Evolutionary conservation across 1,140 invertebrate species (phyloP).

Genomic region (Sycophaga agraensis): DNA sequence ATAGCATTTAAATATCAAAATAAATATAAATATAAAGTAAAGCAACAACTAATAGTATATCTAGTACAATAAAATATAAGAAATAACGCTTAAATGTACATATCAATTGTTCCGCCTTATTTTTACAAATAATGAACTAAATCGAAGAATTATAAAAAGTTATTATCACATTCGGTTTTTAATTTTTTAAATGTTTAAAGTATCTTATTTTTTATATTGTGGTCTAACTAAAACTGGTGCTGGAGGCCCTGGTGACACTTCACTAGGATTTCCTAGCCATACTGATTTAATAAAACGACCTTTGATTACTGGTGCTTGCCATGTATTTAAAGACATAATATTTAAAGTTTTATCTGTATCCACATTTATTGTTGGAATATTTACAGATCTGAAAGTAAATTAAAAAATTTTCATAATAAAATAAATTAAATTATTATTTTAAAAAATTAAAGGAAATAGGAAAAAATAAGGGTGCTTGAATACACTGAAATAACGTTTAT

Average conservation of each 20-base stretch:
- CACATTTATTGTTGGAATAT: conserved; percentile 37
- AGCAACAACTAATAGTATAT: background rate
- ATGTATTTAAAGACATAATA: conserved; percentile 44
- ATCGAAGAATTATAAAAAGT: background rate
- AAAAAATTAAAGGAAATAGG: conserved; percentile 28
- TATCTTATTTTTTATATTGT: conserved; percentile 42
- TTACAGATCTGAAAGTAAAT: conserved; percentile 43
- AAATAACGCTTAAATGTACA: background rate
- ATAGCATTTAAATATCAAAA: background rate
- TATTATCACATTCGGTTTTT: background rate
- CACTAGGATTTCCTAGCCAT: conserved; percentile 48
- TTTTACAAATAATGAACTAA: background rate
- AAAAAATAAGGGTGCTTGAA: conserved; percentile 34
- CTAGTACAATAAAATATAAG: too few relatives aligned
- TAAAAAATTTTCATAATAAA: conserved; percentile 24
- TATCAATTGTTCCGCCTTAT: background rate
- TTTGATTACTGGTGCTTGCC: conserved; percentile 50
- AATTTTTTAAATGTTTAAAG: background rate
- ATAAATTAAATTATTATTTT: conserved; percentile 6
- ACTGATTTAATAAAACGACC: conserved; percentile 53
- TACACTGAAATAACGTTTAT: conserved; percentile 40
- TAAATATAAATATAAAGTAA: background rate
- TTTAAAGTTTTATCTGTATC: conserved; percentile 39
- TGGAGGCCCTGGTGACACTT: conserved; percentile 38
- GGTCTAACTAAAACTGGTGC: conserved; percentile 38